Conservation (phyloP, 1,140 invertebrate genomes). For the Panagrolaimus sp. region DNA sequence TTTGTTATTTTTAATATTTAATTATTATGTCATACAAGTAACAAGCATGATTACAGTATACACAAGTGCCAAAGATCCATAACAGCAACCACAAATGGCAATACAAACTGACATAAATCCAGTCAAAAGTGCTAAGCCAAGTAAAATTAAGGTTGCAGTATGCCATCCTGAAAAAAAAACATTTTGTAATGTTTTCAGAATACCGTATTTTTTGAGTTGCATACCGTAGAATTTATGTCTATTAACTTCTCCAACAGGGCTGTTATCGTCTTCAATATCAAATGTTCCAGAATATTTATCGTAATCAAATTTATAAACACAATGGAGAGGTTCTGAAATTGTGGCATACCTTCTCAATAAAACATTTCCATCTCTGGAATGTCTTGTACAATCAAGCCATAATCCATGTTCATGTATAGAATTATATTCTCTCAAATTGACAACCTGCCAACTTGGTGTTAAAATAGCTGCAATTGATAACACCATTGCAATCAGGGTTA, state of each 20-base stretch:
- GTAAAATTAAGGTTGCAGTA: constrained; percentile 55
- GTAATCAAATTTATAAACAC: constrained; percentile 60
- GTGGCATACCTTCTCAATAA: constrained; percentile 57
- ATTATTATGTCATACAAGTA: constrained; percentile 41
- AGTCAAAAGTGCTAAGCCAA: constrained; percentile 51
- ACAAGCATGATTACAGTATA: constrained; percentile 53
- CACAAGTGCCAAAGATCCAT: constrained; percentile 50
- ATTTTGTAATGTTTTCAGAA: background rate
- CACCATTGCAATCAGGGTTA: constrained; percentile 56
- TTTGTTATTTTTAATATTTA: background rate
- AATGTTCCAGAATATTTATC: constrained; percentile 60
- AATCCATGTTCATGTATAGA: constrained; percentile 58
- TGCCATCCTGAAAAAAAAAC: constrained; percentile 49
- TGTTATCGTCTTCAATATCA: constrained; percentile 58
- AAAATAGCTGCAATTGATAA: constrained; percentile 57
- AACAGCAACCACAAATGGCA: constrained; percentile 55
- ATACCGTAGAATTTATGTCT: constrained; percentile 57
- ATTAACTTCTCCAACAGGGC: constrained; percentile 59
- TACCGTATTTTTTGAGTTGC: background rate
- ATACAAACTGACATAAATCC: constrained; percentile 52
- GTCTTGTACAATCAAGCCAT: constrained; percentile 57
- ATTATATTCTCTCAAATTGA: constrained; percentile 57
- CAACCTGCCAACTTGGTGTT: constrained; percentile 57
- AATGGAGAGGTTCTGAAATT: constrained; percentile 55
- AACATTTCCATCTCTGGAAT: constrained; percentile 52